Conservation (phyloP, 2,797 vertebrate species). For the Phoeniculus purpureus region DNA sequence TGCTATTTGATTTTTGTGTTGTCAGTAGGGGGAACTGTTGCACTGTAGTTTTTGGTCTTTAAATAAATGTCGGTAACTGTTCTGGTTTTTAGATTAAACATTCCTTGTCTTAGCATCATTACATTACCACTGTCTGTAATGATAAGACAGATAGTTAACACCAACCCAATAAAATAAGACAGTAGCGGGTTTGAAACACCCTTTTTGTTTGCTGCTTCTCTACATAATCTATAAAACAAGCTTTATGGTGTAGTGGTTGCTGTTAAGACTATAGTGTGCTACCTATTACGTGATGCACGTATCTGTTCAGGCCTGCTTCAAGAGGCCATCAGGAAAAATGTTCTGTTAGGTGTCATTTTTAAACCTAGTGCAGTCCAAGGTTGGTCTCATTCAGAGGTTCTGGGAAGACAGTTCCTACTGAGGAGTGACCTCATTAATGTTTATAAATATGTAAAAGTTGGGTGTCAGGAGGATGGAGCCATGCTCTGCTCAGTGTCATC, state of each 20-base stretch:
- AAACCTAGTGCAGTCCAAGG: background rate
- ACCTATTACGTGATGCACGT: background rate
- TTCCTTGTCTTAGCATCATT: background rate
- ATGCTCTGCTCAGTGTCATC: no score
- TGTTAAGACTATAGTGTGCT: background rate
- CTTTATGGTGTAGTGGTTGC: background rate
- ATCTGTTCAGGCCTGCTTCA: background rate
- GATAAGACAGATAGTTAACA: background rate
- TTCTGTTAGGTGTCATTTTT: background rate
- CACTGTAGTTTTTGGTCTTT: background rate
- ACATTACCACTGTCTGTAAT: background rate
- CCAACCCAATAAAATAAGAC: background rate
- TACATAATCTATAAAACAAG: background rate
- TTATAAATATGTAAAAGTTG: no score
- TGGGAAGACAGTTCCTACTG: background rate
- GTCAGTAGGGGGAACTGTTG: slow-evolving; percentile 70
- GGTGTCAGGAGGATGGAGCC: no score
- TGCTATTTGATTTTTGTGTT: background rate
- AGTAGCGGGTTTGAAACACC: background rate
- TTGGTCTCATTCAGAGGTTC: background rate
- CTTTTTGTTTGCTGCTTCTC: background rate
- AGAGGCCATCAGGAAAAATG: background rate
- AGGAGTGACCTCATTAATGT: no score
- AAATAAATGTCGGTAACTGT: background rate
- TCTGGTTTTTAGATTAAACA: background rate